phyloP scores from a whole-genome alignment of 2,888 invertebrate genomes.

The Polietes domitor region DNA sequence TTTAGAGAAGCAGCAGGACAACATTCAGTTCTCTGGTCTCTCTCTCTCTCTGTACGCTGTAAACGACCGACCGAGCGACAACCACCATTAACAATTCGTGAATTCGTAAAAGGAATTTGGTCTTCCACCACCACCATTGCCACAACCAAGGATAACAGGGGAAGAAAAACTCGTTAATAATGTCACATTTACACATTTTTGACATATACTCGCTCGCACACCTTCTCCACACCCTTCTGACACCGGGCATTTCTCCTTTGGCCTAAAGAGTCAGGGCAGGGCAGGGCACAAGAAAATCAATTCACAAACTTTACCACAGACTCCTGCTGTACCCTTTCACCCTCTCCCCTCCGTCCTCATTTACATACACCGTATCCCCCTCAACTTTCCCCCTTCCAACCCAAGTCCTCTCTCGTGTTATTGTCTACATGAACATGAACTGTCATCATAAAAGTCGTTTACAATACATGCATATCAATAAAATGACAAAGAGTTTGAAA shows the following conservation, averaged over 20 bases:
- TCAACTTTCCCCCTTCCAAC: too few relatives aligned
- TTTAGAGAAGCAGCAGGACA: constrained; percentile 8
- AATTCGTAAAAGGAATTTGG: too few relatives aligned
- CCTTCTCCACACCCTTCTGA: not conserved
- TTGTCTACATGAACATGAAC: not conserved
- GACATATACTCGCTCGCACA: not conserved
- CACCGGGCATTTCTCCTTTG: not conserved
- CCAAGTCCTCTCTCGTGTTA: not conserved
- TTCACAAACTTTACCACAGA: constrained; percentile 2
- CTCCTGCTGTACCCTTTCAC: not conserved
- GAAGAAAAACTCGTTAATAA: not conserved
- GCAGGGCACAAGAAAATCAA: not conserved
- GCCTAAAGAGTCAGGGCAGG: not conserved
- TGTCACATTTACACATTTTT: not conserved
- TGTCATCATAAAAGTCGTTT: constrained; percentile 34
- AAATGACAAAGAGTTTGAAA: constrained; percentile 23
- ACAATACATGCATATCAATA: constrained; percentile 24
- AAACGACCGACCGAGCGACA: not conserved
- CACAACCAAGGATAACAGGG: not conserved
- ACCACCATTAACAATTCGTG: not conserved
- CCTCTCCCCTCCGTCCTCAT: not conserved
- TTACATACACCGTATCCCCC: too few relatives aligned
- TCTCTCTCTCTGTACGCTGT: too few relatives aligned
- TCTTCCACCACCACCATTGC: too few relatives aligned
- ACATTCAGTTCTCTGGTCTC: too few relatives aligned